These are phyloP conservation scores for Pelvicachromis taeniatus DNA, from an alignment of 2,113 vertebrate species.

Conservation along the genomic window DNA sequence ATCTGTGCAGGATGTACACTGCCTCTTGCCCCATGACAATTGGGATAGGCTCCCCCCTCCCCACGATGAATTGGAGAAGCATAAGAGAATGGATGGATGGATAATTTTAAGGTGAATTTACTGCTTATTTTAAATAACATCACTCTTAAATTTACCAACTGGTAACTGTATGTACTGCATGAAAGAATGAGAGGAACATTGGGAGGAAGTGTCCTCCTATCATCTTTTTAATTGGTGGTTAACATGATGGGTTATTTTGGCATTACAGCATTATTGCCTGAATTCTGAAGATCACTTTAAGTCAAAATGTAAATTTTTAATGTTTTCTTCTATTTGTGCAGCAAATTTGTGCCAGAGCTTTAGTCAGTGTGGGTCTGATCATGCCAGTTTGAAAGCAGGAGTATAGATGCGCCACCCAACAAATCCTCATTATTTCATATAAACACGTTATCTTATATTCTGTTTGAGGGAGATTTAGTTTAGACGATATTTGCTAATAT, in stretches of 20 bases:
- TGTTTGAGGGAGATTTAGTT: neutral
- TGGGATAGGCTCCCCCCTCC: neutral
- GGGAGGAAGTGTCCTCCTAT: neutral
- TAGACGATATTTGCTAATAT: neutral
- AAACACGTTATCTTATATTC: neutral
- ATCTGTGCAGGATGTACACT: neutral
- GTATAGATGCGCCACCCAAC: neutral
- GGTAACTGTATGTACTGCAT: neutral
- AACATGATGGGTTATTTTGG: neutral
- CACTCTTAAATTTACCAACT: neutral
- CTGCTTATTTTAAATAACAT: neutral
- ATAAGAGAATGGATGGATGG: neutral
- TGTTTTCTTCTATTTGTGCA: neutral
- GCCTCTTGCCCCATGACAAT: too few species aligned
- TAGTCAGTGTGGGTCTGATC: fast-evolving
- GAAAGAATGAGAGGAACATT: neutral
- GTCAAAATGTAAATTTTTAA: neutral
- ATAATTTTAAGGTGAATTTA: neutral
- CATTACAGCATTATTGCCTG: neutral
- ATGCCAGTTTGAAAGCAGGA: neutral
- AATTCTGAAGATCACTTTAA: neutral
- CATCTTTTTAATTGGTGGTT: neutral
- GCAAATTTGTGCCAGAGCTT: neutral
- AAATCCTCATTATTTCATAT: neutral
- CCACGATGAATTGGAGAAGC: neutral